These are phyloP conservation scores for Cavia aperea DNA, from an alignment of 2,113 vertebrate species.

Conservation along the genomic window DNA sequence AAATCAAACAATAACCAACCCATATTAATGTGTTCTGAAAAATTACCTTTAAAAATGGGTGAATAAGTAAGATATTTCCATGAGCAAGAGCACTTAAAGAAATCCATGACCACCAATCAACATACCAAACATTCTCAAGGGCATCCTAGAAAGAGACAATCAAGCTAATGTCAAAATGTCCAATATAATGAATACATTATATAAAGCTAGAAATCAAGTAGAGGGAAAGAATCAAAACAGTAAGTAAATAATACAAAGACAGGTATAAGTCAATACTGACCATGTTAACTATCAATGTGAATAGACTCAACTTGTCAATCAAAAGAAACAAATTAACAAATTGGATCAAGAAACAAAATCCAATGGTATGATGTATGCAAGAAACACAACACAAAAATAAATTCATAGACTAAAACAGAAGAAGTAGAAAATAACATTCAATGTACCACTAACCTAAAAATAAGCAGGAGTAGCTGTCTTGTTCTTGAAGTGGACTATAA, in stretches of 20 bases:
- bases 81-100: not conserved
- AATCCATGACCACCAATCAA: not conserved
- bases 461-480: not conserved
- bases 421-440: not conserved
- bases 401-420: not conserved
- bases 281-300: not conserved
- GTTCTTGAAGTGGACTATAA: not conserved
- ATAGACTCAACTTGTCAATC: not conserved
- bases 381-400: not conserved
- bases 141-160: not conserved
- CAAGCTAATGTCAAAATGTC: not conserved
- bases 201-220: not conserved
- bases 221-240: not conserved
- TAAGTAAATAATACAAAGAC: not conserved
- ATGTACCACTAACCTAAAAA: not conserved
- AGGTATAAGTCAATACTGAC: not conserved
- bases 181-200: not conserved
- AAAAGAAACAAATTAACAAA: not conserved
- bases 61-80: not conserved
- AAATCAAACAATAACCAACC: not conserved
- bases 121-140: not conserved
- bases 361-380: not conserved
- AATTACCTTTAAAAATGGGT: not conserved
- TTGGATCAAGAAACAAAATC: not conserved
- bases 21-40: not conserved